A percentile compares a stretch with the other conserved stretches of the same genome.
These are phyloP conservation scores for Hipposideros armiger DNA, from an alignment of 2,113 vertebrate species.

Conservation along the genomic window DNA sequence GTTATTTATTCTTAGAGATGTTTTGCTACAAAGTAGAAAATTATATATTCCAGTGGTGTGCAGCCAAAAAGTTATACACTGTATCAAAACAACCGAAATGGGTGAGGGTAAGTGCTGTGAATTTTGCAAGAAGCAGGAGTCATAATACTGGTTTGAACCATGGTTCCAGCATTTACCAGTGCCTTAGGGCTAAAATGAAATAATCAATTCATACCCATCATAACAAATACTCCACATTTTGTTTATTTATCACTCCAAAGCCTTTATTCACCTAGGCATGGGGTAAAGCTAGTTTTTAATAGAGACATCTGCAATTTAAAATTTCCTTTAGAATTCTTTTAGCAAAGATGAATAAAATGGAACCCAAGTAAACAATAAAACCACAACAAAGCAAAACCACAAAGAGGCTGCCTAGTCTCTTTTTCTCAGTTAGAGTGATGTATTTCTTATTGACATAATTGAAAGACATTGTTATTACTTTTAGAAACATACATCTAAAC, in stretches of 20 bases:
- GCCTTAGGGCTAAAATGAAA: neutral
- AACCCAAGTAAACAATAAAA: neutral
- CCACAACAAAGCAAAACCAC: neutral
- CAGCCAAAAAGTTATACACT: neutral
- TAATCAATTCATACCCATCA: neutral
- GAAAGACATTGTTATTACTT: neutral
- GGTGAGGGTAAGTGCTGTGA: neutral
- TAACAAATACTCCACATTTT: neutral
- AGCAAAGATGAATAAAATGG: neutral
- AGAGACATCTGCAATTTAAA: neutral
- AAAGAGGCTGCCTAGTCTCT: neutral
- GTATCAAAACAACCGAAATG: neutral
- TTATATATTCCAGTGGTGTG: neutral
- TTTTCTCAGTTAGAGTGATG: neutral
- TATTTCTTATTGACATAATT: neutral
- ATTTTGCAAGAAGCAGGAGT: neutral
- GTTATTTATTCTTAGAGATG: neutral
- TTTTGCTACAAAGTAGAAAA: neutral
- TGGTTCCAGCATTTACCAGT: neutral
- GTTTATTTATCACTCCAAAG: neutral
- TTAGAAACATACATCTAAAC: neutral
- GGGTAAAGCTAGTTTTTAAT: neutral
- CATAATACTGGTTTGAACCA: neutral
- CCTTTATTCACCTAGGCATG: neutral
- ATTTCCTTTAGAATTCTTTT: neutral